Evolutionary conservation across 2,797 vertebrate species (phyloP).

Genomic region (Tympanoctomys barrerae): DNA sequence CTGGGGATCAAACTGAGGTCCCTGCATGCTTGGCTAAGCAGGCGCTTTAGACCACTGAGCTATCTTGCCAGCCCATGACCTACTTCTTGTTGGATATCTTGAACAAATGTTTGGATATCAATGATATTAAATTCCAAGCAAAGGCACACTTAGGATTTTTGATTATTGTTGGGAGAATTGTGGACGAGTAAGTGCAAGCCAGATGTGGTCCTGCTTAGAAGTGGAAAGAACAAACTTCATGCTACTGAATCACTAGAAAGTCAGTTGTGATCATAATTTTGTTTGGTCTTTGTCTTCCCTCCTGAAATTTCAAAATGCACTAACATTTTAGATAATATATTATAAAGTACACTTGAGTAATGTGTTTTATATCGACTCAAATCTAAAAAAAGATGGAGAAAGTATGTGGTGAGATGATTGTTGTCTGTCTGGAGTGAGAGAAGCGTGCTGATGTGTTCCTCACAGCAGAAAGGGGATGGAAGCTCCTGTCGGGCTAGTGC

Average conservation of each 20-base stretch:
- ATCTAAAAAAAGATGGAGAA: not conserved
- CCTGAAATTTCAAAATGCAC: conserved; percentile 13
- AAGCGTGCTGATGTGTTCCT: not conserved
- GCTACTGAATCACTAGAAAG: not conserved
- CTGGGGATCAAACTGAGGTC: no score
- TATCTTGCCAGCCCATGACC: no score
- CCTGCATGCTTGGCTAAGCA: no score
- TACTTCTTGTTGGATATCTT: not conserved
- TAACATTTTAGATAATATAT: not conserved
- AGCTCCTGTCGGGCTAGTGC: not conserved
- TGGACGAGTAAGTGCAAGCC: not conserved
- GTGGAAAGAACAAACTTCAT: not conserved
- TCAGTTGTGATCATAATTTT: not conserved
- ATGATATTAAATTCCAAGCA: not conserved
- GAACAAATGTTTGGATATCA: not conserved
- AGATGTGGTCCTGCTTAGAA: not conserved
- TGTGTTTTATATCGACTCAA: not conserved
- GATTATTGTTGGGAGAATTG: not conserved
- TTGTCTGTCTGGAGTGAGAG: not conserved
- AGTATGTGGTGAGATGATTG: not conserved
- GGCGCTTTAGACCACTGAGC: no score
- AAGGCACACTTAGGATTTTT: not conserved
- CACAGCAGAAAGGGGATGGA: no score
- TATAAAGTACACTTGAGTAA: not conserved
- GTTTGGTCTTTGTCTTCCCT: conserved; percentile 19